phyloP scores from a whole-genome alignment of 2,888 invertebrate genomes.

The Leucoma salicis region DNA sequence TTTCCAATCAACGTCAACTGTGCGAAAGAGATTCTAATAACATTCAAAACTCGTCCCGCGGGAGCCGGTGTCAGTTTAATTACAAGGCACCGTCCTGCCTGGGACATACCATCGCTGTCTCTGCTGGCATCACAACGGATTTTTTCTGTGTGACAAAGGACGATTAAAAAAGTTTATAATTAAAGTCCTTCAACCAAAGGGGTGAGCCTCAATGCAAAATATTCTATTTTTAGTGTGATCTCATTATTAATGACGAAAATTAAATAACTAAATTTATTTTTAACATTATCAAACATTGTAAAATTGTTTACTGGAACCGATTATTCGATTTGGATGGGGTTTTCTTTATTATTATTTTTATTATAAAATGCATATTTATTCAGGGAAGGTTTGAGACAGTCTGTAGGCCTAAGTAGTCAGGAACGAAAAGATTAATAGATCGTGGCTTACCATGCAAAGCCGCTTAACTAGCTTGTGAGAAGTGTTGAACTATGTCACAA shows the following conservation, averaged over 20 bases:
- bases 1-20: slow-evolving; percentile 75
- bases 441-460: slow-evolving; percentile 37
- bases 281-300: no score
- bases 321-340: no score
- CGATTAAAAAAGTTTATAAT: slow-evolving; percentile 81
- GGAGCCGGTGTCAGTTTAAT: slow-evolving; percentile 78
- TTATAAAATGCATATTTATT: no score
- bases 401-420: slow-evolving; percentile 22
- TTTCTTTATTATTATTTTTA: no score
- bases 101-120: slow-evolving; percentile 53
- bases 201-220: slow-evolving; percentile 53
- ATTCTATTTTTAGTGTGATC: slow-evolving; percentile 34
- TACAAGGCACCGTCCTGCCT: slow-evolving; percentile 53
- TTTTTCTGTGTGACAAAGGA: slow-evolving; percentile 75
- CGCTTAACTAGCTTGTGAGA: slow-evolving; percentile 40
- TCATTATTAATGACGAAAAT: not conserved
- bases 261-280: no score
- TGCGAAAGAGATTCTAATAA: slow-evolving; percentile 80
- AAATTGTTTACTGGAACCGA: no score
- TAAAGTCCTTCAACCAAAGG: slow-evolving; percentile 70
- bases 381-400: no score
- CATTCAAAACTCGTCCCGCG: slow-evolving; percentile 78
- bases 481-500: slow-evolving; percentile 39
- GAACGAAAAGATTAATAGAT: slow-evolving; percentile 43
- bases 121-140: slow-evolving; percentile 67